Conservation (phyloP, 2,113 vertebrate genomes). For the Chitala chitala region DNA sequence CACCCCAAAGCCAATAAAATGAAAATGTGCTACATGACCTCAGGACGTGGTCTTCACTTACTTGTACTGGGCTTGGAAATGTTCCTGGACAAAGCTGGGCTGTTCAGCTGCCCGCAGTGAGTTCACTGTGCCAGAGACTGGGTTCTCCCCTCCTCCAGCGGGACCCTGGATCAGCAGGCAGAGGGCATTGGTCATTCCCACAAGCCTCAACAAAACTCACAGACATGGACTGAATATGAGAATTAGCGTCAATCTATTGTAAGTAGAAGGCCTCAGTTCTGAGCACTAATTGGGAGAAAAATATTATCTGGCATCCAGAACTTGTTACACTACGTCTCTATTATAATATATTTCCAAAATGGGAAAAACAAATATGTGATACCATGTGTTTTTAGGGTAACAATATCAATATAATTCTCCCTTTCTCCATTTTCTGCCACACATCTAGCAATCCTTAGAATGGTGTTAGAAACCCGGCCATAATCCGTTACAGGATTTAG, state of each 20-base stretch:
- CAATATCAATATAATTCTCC: too few species aligned
- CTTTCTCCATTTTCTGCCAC: too few species aligned
- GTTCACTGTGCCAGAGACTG: conserved; percentile 34
- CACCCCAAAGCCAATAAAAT: not conserved
- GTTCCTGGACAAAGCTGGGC: conserved; percentile 68
- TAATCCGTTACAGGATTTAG: too few species aligned
- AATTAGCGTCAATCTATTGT: too few species aligned
- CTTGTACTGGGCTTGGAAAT: conserved; percentile 72
- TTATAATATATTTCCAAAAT: not conserved
- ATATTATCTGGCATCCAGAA: not conserved
- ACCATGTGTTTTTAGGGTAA: too few species aligned
- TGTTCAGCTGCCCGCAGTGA: conserved; percentile 43
- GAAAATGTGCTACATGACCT: not conserved
- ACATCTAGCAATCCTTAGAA: too few species aligned
- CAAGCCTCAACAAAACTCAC: not conserved
- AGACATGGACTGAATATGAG: not conserved
- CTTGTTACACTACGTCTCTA: not conserved
- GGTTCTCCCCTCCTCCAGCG: conserved; percentile 42
- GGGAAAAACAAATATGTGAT: not conserved
- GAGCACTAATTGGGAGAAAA: too few species aligned
- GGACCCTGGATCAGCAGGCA: conserved; percentile 47
- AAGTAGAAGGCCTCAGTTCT: too few species aligned
- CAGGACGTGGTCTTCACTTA: conserved; percentile 41
- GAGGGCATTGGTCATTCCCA: not conserved
- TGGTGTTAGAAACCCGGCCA: too few species aligned